These are phyloP conservation scores for Mellivora capensis DNA, from an alignment of 2,113 vertebrate species.

Conservation along the genomic window DNA sequence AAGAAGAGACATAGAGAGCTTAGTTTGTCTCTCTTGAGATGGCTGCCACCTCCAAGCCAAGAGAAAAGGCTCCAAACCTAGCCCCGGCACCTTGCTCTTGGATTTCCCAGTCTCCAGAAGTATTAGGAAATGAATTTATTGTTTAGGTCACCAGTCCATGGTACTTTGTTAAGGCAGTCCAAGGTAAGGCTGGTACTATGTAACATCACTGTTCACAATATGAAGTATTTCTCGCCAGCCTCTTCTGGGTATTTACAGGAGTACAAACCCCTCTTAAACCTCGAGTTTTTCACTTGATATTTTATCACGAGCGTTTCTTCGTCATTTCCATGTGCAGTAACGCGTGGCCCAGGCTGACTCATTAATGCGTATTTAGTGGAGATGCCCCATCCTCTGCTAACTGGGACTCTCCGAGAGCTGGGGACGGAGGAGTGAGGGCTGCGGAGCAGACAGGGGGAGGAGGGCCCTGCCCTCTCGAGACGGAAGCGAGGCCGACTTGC, in stretches of 20 bases:
- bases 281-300: not conserved
- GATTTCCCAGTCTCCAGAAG: not conserved
- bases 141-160: not conserved
- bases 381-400: not conserved
- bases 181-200: not conserved
- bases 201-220: not conserved
- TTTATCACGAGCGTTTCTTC: not conserved
- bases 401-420: not conserved
- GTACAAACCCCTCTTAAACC: not conserved
- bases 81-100: not conserved
- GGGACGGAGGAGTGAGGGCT: not conserved
- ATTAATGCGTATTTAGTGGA: too few species aligned
- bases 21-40: not conserved
- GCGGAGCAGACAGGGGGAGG: not conserved
- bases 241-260: not conserved
- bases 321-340: not conserved
- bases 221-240: not conserved
- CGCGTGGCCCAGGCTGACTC: not conserved
- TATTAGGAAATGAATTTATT: not conserved
- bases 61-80: not conserved
- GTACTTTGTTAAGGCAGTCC: not conserved
- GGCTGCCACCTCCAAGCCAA: not conserved
- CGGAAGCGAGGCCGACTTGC: fast-evolving
- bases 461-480: not conserved
- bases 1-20: not conserved